Conservation (phyloP, 2,888 invertebrate genomes). For the Gari tellinella region DNA sequence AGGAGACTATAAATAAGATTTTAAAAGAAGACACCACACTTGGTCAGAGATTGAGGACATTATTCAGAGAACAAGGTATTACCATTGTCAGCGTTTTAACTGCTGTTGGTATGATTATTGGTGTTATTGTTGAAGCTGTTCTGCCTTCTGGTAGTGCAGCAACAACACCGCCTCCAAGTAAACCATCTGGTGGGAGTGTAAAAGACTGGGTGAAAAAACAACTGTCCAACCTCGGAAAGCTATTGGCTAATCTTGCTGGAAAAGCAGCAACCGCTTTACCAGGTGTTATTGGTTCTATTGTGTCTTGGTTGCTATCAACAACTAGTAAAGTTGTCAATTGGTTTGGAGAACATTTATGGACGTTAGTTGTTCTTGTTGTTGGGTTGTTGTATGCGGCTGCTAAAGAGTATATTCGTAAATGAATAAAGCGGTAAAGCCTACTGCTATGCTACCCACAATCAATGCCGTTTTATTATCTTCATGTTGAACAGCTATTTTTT, state of each 20-base stretch:
- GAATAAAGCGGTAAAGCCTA: slow-evolving; percentile 12
- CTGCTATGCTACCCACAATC: slow-evolving; percentile 21
- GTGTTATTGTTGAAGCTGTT: no score
- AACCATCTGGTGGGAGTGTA: slow-evolving; percentile 10
- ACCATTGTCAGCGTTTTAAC: no score
- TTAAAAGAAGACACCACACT: slow-evolving; percentile 33
- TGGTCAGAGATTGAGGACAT: slow-evolving; percentile 31
- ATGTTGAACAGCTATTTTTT: slow-evolving; percentile 19
- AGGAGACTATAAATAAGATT: slow-evolving; percentile 34
- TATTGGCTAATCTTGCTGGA: slow-evolving; percentile 32
- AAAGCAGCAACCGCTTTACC: slow-evolving; percentile 36
- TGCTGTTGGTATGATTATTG: no score
- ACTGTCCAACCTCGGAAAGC: no score
- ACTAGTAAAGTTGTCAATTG: no score
- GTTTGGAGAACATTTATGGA: slow-evolving; percentile 39
- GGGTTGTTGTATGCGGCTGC: slow-evolving; percentile 13
- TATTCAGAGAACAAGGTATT: no score
- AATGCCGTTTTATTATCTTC: no score
- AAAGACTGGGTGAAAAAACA: slow-evolving; percentile 47
- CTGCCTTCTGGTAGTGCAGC: no score
- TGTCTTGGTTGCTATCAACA: slow-evolving; percentile 38
- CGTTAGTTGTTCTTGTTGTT: slow-evolving; percentile 12
- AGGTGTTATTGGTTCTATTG: slow-evolving; percentile 37
- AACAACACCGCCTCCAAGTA: no score
- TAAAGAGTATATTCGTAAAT: slow-evolving; percentile 19